Conservation (phyloP, 2,888 invertebrate species). For the Eristalinus aeneus region DNA sequence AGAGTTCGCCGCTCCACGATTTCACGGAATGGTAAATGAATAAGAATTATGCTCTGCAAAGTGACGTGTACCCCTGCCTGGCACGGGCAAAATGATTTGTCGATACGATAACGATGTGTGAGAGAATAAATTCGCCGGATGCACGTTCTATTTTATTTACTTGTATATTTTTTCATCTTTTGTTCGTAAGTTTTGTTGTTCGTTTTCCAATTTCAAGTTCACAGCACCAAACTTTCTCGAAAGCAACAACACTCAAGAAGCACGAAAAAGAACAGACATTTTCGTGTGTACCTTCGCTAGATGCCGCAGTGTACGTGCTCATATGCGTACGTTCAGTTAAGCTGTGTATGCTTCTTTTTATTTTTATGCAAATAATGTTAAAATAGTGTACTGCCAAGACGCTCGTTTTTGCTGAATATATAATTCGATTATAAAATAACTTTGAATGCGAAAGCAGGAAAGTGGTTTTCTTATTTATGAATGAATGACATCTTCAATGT, state of each 20-base stretch:
- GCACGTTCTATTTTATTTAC: conserved; percentile 58
- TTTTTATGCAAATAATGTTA: background rate
- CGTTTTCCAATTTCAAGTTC: conserved; percentile 60
- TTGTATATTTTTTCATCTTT: conserved; percentile 36
- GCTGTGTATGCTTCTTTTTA: background rate
- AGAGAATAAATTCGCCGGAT: conserved; percentile 53
- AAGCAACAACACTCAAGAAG: background rate
- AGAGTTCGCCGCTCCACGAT: background rate
- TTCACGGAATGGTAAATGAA: background rate
- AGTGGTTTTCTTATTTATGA: conserved; percentile 9
- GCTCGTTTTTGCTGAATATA: conserved; percentile 48
- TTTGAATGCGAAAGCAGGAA: conserved; percentile 11
- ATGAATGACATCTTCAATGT: conserved; percentile 14
- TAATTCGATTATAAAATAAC: conserved; percentile 17
- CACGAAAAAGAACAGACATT: background rate
- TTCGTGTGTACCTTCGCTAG: conserved; percentile 14
- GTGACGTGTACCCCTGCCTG: conserved; percentile 25
- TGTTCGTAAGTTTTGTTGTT: conserved; percentile 38
- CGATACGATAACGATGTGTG: conserved; percentile 39
- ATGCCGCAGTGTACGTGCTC: conserved; percentile 41
- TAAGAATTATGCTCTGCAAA: background rate
- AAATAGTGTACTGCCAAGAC: background rate
- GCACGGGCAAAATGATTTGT: conserved; percentile 43
- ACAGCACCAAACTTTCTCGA: conserved; percentile 58
- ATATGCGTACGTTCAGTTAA: conserved; percentile 33